Conservation (phyloP, 1,140 invertebrate species). For the Ips nitidus region DNA sequence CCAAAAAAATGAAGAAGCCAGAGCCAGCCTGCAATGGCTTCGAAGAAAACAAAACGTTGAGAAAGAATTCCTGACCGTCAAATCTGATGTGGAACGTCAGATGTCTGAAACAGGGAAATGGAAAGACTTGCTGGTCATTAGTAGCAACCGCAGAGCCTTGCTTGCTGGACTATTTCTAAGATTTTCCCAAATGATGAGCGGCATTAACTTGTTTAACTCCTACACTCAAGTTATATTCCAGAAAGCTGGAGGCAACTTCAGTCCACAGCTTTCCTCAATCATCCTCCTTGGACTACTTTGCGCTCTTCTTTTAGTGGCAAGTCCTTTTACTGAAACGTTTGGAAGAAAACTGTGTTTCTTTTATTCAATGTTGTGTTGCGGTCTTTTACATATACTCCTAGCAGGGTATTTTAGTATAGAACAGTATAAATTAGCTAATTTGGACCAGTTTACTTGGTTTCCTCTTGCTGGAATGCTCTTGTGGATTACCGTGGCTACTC, state of each 20-base stretch:
- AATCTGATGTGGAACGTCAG: slow-evolving; percentile 41
- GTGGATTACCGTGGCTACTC: slow-evolving; percentile 38
- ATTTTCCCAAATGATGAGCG: slow-evolving; percentile 41
- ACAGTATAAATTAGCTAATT: slow-evolving; percentile 37
- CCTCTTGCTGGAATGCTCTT: slow-evolving; percentile 41
- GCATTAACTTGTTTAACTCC: slow-evolving; percentile 37
- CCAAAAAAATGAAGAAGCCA: slow-evolving; percentile 40
- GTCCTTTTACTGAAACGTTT: slow-evolving; percentile 44
- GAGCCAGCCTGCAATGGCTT: slow-evolving; percentile 55
- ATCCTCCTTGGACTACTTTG: slow-evolving; percentile 62
- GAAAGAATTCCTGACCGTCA: slow-evolving; percentile 40
- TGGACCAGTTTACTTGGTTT: slow-evolving; percentile 41
- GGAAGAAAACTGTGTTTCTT: slow-evolving; percentile 37
- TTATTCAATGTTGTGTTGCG: slow-evolving; percentile 32
- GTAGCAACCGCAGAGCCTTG: slow-evolving; percentile 44
- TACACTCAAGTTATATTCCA: slow-evolving; percentile 44
- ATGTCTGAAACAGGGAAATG: slow-evolving; percentile 39
- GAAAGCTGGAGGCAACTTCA: slow-evolving; percentile 39
- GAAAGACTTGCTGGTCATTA: slow-evolving; percentile 39
- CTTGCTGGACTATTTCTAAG: slow-evolving; percentile 41
- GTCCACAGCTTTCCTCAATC: slow-evolving; percentile 52
- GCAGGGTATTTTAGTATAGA: slow-evolving; percentile 51
- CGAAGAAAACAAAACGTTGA: slow-evolving; percentile 40
- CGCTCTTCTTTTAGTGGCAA: slow-evolving; percentile 58
- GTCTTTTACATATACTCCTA: slow-evolving; percentile 51